Base-by-base conservation (phyloP, 2,888 invertebrate genomes). In the Drosophila picticornis region DNA sequence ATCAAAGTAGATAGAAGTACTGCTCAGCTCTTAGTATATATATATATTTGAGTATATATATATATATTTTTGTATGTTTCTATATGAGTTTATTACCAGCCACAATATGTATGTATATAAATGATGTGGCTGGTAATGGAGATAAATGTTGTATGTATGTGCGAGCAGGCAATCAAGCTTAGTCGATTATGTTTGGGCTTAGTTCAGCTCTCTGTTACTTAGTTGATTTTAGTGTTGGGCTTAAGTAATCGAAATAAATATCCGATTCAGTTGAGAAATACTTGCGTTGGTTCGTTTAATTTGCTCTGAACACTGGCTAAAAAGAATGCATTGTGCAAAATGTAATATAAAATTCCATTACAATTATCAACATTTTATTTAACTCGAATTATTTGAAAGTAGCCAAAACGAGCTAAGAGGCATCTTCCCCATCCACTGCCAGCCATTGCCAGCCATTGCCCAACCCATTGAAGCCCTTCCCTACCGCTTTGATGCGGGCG, bases 291-390 rank as follows among this genome's bases (percentile, higher is more conserved):
- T 4, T 10, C n/a, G 2, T 34, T 50, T 34, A 29, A 50, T 52
- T 52, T 25, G n/a, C 25, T 32, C n/a, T 10, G 22, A n/a, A 34
- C 29, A 34, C 34, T 22, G 22, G 22, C 22, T 22, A 22, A 46
- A 34, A 11, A 4, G 32, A 32, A 27, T 36, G 57, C 31, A 27
- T 56, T 34, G 25, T 16, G 34, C 5, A 77, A 73, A 75, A 75
- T 80, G 72, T 71, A 80, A 88, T 84, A 75, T 68, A 72, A 57
- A 82, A 84, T 85, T 89, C 83, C 83, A 87, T 84, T 84, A 77
- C 80, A 85, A 89, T 85, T 88, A 89, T 84, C 77, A 82, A 82
- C 83, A 89, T 84, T 84, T 86, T 81, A 81, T 83, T 81, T 59
- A 80, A 88, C 32, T 64, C 59, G 69, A 70, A 75, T 85, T 64